Conservation (phyloP, 2,888 invertebrate genomes). For the Catocala sponsa region DNA sequence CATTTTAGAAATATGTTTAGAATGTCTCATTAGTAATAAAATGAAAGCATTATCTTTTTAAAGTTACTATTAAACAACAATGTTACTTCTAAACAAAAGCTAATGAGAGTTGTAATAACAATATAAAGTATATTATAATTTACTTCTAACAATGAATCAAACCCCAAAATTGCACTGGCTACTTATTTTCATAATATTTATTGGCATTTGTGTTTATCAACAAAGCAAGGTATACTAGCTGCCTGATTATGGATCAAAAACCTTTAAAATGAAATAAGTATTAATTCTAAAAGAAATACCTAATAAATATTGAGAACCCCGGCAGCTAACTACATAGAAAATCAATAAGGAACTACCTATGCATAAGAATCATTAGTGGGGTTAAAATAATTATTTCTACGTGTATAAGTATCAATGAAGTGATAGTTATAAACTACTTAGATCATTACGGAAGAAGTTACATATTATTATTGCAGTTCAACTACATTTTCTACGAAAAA, state of each 20-base stretch:
- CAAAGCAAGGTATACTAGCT: conserved; percentile 19
- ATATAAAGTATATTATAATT: neutral
- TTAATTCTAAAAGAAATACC: neutral
- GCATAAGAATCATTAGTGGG: conserved; percentile 18
- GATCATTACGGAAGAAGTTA: neutral
- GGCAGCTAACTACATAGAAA: conserved; percentile 18
- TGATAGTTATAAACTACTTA: neutral
- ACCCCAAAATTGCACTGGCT: neutral
- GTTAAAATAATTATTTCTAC: conserved; percentile 7
- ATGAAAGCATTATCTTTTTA: neutral
- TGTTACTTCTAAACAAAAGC: neutral
- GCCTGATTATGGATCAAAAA: neutral
- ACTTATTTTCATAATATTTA: neutral
- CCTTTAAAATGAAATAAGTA: neutral
- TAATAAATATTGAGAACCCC: neutral
- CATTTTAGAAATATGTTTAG: conserved; percentile 11
- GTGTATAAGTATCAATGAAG: neutral
- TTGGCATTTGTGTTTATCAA: conserved; percentile 25
- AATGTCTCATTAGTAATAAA: neutral
- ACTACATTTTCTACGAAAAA: conserved; percentile 22
- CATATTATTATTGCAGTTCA: conserved; percentile 11
- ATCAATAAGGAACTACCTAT: conserved; percentile 35
- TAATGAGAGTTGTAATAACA: neutral
- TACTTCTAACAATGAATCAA: neutral
- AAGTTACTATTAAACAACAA: neutral